These are phyloP conservation scores for Nomada hirtipes DNA, from an alignment of 2,888 invertebrate species.

Conservation along the genomic window DNA sequence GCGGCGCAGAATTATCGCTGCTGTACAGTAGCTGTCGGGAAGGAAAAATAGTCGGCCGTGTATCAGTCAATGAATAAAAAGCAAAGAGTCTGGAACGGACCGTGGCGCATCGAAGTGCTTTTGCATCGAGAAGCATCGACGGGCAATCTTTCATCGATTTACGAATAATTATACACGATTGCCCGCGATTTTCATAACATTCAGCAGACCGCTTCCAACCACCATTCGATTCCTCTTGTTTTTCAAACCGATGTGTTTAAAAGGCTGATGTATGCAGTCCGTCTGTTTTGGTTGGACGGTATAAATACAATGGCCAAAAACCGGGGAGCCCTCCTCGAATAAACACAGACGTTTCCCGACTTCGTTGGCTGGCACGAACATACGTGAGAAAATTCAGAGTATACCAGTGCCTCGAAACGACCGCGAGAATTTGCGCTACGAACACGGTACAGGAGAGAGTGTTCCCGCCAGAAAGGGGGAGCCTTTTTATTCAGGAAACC, in stretches of 20 bases:
- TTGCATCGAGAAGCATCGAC: too few species aligned
- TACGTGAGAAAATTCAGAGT: constrained; percentile 43
- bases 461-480: not conserved
- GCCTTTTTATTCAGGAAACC: not conserved
- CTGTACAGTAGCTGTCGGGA: not conserved
- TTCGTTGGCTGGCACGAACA: constrained; percentile 41
- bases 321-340: constrained; percentile 56
- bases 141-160: not conserved
- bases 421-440: constrained; percentile 16
- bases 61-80: not conserved
- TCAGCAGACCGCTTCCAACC: constrained; percentile 20
- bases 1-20: constrained; percentile 1
- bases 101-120: too few species aligned
- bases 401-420: constrained; percentile 12
- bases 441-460: not conserved
- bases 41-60: not conserved
- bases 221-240: constrained; percentile 34
- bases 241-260: constrained; percentile 58
- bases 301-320: constrained; percentile 71
- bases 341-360: constrained; percentile 60
- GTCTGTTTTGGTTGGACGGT: constrained; percentile 66
- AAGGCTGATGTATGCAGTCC: constrained; percentile 52
- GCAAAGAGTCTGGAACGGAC: not conserved
- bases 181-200: constrained; percentile 24
- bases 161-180: constrained; percentile 1